Percentiles rank a stretch among this genome's conserved stretches.
phyloP scores from a whole-genome alignment of 1,140 invertebrate species.

The Drosophila kanapiae region DNA sequence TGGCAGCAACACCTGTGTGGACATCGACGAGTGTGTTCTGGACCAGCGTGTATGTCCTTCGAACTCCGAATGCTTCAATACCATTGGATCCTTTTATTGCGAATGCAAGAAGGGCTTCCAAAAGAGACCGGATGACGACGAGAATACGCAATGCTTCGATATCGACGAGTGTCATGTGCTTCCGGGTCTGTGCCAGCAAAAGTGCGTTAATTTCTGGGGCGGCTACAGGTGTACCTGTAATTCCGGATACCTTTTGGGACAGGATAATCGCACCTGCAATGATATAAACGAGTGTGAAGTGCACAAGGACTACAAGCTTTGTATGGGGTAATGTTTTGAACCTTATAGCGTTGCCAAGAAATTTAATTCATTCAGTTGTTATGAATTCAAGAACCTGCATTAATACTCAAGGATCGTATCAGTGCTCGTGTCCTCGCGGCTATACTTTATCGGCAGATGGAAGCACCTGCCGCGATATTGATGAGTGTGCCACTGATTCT shows the following conservation, averaged over 20 bases:
- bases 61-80: conserved; percentile 91
- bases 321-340: conserved; percentile 87
- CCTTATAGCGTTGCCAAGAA: neutral
- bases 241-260: conserved; percentile 89
- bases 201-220: conserved; percentile 94
- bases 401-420: conserved; percentile 95
- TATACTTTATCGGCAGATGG: conserved; percentile 90
- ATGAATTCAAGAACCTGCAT: conserved; percentile 87
- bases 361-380: neutral
- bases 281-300: conserved; percentile 96
- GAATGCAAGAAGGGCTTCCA: conserved; percentile 91
- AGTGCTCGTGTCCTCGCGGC: conserved; percentile 94
- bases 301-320: conserved; percentile 89
- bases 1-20: conserved; percentile 89
- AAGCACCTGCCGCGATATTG: conserved; percentile 94
- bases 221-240: conserved; percentile 92
- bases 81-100: conserved; percentile 92
- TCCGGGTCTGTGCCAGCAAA: conserved; percentile 91
- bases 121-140: conserved; percentile 83
- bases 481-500: conserved; percentile 91
- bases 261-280: conserved; percentile 92
- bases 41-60: conserved; percentile 86
- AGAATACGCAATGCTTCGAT: conserved; percentile 87
- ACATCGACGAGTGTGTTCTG: conserved; percentile 94
- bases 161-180: conserved; percentile 89